Evolutionary conservation across 2,888 invertebrate species (phyloP), one percentile per base, ranked within the genome.

Genomic region (Adela reaumurella): DNA sequence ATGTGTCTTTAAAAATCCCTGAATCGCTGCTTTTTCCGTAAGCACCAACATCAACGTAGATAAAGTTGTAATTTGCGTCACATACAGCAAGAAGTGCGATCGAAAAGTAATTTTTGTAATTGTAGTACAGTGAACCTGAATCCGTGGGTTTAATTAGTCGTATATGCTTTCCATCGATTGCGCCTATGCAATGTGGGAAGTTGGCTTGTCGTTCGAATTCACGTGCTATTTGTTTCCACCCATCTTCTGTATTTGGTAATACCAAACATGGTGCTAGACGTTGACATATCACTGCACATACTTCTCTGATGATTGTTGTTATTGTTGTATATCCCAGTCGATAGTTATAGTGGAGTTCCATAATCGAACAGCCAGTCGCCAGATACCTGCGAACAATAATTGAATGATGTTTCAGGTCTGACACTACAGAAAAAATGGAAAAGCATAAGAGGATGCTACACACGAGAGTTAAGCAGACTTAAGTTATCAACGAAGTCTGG

Each of bases 141-240:
- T n/a, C n/a, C n/a, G n/a, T n/a, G n/a, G 59, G 57, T 47, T 54
- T 51, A 35, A 53, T 52, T 10, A 57, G 45, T 47, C 54, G 45
- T 2, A 56, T 49, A 45, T 55, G 53, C 45, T 55, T 56, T 3
- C 56, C 56, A 16, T 55, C 56, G n/a, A 58, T 51, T 44, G 53
- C 54, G 49, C 59, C 56, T 46, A 58, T 55, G 50, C 59, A 59
- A 52, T 58, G 55, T 35, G 55, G 59, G 55, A 59, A 60, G 50
- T 58, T 57, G 19, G 56, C 53, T 47, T 52, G 49, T 46, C 51
- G 53, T 49, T 56, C 53, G 48, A 58, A 60, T 46, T 52, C 56
- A 49, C 52, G 41, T 46, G 56, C 55, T 49, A 56, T 55, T 49
- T 51, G 50, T 48, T 47, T 45, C 58, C 55, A 57, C 46, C 47